Conservation (phyloP, 2,113 vertebrate species). For the Mustelus asterias region DNA sequence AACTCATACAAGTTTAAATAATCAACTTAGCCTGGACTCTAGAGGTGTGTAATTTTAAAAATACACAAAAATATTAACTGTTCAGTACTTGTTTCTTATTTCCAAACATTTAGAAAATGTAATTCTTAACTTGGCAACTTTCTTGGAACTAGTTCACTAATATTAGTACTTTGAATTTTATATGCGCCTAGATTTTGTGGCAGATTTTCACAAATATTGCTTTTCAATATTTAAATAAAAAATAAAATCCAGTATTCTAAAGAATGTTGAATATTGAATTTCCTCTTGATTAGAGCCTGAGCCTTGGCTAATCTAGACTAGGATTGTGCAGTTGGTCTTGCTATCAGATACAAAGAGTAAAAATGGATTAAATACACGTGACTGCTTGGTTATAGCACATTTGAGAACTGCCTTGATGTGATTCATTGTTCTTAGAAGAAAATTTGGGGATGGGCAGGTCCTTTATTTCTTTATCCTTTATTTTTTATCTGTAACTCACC, state of each 20-base stretch:
- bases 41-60: not conserved
- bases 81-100: not conserved
- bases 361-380: not conserved
- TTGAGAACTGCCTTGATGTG: not conserved
- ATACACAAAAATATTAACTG: not conserved
- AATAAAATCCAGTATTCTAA: not conserved
- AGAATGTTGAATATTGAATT: not conserved
- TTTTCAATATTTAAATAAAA: not conserved
- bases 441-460: not conserved
- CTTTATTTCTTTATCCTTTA: not conserved
- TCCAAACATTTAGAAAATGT: not conserved
- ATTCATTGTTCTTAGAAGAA: not conserved
- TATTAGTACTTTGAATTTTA: not conserved
- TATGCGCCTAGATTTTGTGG: not conserved
- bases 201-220: too few species aligned
- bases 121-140: not conserved
- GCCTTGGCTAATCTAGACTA: not conserved
- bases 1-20: not conserved
- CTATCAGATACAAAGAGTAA: not conserved
- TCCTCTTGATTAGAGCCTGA: too few species aligned
- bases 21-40: not conserved
- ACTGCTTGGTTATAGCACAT: not conserved
- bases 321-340: not conserved
- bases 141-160: not conserved
- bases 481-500: not conserved